These are phyloP conservation scores for Cerceris ruficornis DNA, from an alignment of 2,888 invertebrate genomes.

Conservation along the genomic window DNA sequence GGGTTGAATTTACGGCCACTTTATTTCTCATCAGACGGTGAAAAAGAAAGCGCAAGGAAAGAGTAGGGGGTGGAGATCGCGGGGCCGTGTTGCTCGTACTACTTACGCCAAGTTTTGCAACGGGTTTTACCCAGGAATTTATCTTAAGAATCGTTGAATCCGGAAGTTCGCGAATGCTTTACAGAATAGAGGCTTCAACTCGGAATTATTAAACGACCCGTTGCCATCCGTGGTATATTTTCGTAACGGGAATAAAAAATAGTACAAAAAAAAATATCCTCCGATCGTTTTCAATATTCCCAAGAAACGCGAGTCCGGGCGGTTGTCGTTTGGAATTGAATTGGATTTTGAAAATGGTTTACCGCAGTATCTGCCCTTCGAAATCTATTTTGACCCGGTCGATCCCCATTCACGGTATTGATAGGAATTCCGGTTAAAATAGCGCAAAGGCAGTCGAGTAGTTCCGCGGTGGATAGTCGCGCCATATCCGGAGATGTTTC, in stretches of 20 bases:
- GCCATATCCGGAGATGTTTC: background rate
- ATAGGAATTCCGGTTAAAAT: background rate
- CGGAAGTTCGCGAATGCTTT: no score
- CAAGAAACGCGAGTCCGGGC: background rate
- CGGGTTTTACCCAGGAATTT: background rate
- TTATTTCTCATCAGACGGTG: slow-evolving; percentile 75
- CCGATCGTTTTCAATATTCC: no score
- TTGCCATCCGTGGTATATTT: no score
- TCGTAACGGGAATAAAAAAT: no score
- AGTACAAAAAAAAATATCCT: no score
- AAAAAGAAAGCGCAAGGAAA: slow-evolving; percentile 46
- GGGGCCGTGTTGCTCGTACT: background rate
- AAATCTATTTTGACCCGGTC: slow-evolving; percentile 1
- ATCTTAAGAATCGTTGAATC: background rate
- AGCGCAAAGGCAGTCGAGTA: background rate
- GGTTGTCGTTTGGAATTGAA: background rate
- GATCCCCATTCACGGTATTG: background rate
- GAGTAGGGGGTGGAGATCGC: background rate
- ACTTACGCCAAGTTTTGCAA: background rate
- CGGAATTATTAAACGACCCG: no score
- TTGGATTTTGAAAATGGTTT: slow-evolving; percentile 23
- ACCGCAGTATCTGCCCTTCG: background rate
- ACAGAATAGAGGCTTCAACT: no score
- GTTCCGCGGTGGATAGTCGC: background rate
- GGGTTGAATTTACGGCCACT: slow-evolving; percentile 74